phyloP scores from a whole-genome alignment of 2,888 invertebrate genomes.

The Phrixothrix hirtus region DNA sequence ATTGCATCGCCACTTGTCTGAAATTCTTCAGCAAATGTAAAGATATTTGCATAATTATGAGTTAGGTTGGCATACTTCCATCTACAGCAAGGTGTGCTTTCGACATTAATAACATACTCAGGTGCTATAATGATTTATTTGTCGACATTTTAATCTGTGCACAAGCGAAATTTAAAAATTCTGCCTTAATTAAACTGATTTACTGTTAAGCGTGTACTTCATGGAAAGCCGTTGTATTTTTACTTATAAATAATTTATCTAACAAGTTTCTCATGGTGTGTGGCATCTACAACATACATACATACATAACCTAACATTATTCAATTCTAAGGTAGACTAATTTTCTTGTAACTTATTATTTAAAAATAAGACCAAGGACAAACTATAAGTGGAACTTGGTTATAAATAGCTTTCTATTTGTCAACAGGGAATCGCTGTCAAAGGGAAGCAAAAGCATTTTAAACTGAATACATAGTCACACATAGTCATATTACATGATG shows the following conservation, averaged over 20 bases:
- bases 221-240: conserved; percentile 2
- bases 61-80: conserved; percentile 43
- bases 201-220: conserved; percentile 21
- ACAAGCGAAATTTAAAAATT: conserved; percentile 23
- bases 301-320: too few species aligned
- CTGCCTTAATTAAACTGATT: conserved; percentile 25
- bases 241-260: conserved; percentile 14
- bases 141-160: conserved; percentile 30
- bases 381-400: too few species aligned
- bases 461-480: not conserved
- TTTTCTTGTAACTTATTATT: too few species aligned
- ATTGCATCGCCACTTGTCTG: conserved; percentile 10
- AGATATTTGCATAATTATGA: conserved; percentile 44
- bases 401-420: not conserved
- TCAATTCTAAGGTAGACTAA: too few species aligned
- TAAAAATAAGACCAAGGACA: not conserved
- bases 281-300: conserved; percentile 8
- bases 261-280: conserved; percentile 13
- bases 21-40: conserved; percentile 34
- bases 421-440: too few species aligned
- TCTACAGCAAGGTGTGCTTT: conserved; percentile 33
- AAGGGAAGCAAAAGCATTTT: not conserved
- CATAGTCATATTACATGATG: not conserved
- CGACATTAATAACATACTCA: conserved; percentile 43
- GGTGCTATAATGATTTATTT: conserved; percentile 42